phyloP scores from a whole-genome alignment of 2,113 vertebrate genomes.

The Centrocercus urophasianus region DNA sequence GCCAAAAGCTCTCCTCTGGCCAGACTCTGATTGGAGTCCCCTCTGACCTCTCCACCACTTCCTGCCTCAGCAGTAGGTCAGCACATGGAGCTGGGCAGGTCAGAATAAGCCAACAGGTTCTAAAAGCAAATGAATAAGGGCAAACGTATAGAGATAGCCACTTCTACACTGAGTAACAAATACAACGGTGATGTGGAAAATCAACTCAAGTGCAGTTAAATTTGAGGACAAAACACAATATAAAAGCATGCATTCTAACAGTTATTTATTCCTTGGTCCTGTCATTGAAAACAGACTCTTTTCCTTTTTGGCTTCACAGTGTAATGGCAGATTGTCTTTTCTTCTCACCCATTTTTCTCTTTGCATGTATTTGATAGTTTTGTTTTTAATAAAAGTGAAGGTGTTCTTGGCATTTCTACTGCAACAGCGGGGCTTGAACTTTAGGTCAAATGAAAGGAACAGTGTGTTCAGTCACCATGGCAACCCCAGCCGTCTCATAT shows the following conservation, averaged over 20 bases:
- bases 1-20: not conserved
- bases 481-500: conserved; percentile 81
- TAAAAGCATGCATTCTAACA: not conserved
- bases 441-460: conserved; percentile 84
- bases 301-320: not conserved
- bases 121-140: conserved; percentile 17
- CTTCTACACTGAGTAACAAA: conserved; percentile 20
- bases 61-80: not conserved
- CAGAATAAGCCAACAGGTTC: not conserved
- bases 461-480: conserved; percentile 81
- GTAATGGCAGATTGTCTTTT: not conserved
- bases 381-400: conserved; percentile 77
- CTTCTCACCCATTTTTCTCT: conserved; percentile 34
- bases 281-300: conserved; percentile 43
- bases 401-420: conserved; percentile 83
- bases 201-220: conserved; percentile 39
- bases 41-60: not conserved
- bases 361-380: conserved; percentile 69
- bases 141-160: not conserved
- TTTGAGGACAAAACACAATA: conserved; percentile 12
- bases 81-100: not conserved
- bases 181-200: conserved; percentile 1
- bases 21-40: not conserved
- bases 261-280: conserved; percentile 50
- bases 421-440: conserved; percentile 83